A percentile compares a stretch with the other conserved stretches of the same genome.
These are phyloP conservation scores for Phalera bucephala DNA, from an alignment of 2,888 invertebrate genomes.

Conservation along the genomic window DNA sequence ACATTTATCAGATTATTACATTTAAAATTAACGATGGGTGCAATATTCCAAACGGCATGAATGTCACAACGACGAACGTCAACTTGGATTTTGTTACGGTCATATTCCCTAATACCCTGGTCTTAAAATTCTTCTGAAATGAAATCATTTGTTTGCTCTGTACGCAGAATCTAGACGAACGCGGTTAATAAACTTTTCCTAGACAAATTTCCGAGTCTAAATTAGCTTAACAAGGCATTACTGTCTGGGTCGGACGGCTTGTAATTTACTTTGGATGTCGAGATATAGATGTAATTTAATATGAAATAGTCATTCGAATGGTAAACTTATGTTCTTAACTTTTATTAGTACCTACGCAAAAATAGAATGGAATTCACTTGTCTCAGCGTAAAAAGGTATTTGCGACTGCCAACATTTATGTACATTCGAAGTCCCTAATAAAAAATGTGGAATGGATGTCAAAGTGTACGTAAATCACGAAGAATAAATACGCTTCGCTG, in stretches of 20 bases:
- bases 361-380: too few relatives aligned
- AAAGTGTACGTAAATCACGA: slow-evolving; percentile 1
- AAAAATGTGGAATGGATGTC: background rate
- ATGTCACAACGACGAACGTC: too few relatives aligned
- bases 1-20: too few relatives aligned
- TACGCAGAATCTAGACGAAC: background rate
- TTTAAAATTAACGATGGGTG: too few relatives aligned
- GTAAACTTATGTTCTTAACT: too few relatives aligned
- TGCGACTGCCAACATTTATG: background rate
- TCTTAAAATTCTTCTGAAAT: slow-evolving; percentile 7
- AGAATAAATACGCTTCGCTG: slow-evolving; percentile 4
- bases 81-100: too few relatives aligned
- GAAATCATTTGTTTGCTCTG: slow-evolving; percentile 4
- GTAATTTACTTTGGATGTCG: background rate
- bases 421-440: background rate
- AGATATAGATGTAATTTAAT: background rate
- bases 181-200: background rate
- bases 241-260: background rate
- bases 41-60: too few relatives aligned
- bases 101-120: background rate
- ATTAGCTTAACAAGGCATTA: background rate
- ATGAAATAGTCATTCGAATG: too few relatives aligned
- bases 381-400: too few relatives aligned
- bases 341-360: too few relatives aligned
- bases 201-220: background rate